phyloP scores from a whole-genome alignment of 2,888 invertebrate genomes.

The Drosophila kanekoi region DNA sequence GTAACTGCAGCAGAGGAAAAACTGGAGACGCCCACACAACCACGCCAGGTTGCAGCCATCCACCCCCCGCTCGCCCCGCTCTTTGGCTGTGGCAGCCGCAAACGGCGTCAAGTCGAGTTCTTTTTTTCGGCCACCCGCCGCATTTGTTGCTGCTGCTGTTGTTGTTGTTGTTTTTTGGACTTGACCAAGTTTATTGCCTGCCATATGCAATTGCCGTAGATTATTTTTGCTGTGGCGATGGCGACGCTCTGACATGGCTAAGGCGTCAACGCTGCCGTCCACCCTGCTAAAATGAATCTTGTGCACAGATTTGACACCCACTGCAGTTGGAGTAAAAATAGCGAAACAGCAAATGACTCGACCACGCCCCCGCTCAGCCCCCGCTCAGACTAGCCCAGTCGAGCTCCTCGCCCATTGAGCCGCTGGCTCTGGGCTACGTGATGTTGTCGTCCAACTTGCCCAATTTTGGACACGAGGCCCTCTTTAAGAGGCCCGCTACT shows the following conservation, averaged over 20 bases:
- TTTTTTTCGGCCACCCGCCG: slow-evolving; percentile 6
- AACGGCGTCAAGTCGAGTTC: slow-evolving; percentile 5
- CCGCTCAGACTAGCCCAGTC: background rate
- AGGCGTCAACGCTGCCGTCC: slow-evolving; percentile 47
- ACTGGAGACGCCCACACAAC: slow-evolving; percentile 41
- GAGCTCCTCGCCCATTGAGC: slow-evolving; percentile 4
- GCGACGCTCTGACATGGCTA: slow-evolving; percentile 51
- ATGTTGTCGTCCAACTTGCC: slow-evolving; percentile 67
- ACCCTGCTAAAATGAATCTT: slow-evolving; percentile 20
- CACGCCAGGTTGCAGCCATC: slow-evolving; percentile 2
- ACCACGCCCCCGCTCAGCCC: background rate
- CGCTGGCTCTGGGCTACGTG: slow-evolving; percentile 56
- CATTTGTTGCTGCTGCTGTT: background rate
- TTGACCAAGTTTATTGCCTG: slow-evolving; percentile 82
- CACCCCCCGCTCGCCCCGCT: background rate
- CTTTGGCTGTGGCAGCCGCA: slow-evolving; percentile 9
- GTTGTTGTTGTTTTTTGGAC: slow-evolving; percentile 55
- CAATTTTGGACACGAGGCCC: slow-evolving; percentile 65
- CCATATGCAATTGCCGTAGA: slow-evolving; percentile 81
- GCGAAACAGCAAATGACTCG: slow-evolving; percentile 30
- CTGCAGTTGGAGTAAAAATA: slow-evolving; percentile 39
- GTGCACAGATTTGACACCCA: slow-evolving; percentile 56
- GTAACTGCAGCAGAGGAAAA: slow-evolving; percentile 43
- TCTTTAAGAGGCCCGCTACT: slow-evolving; percentile 48
- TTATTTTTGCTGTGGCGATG: slow-evolving; percentile 57